Base-by-base conservation (phyloP, 2,113 vertebrate species). In the Percina caprodes region DNA sequence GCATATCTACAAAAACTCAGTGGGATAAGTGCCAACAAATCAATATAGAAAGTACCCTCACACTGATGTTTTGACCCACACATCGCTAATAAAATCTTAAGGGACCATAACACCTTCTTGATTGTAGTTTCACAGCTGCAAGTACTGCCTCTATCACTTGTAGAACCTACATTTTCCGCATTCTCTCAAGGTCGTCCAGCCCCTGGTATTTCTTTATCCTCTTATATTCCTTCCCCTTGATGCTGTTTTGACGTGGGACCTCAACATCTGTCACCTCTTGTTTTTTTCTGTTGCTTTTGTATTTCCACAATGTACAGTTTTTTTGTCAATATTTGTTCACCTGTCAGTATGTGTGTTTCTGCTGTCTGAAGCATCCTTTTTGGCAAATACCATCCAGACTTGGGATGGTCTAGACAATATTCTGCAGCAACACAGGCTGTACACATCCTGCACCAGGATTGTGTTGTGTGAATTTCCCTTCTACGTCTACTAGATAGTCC, bases 251-350 rank as follows among this genome's bases (percentile, higher is more conserved):
- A 73, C n/a, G 42, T 52, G 33, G 23, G 61, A 78, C 8, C 7
- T 45, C 51, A 18, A 24, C 33, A 7, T 82, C 65, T 82, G 48
- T 77, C 56, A 59, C n/a, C 46, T 69, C n/a, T 63, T 69, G 35
- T 30, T 30, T 21, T 77, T 55, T 67, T 63, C 8, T 51, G 15
- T 48, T 55, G 4, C 39, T 12, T 52, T 33, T 30, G 54, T 19
- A 56, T 82, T 55, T 74, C 46, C 49, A 66, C 49, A 66, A 55
- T 62, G 66, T 81, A 51, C 42, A 52, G 15, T 82, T 60, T 23
- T 52, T 73, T 56, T 56, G 63, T 73, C 48, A 82, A 63, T 66
- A 74, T 83, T 71, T 76, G 24, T 82, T 69, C 84, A 60, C 19
- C 54, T 71, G 8, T 68, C 1, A 14, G 48, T 33, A 39, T 30